These are phyloP conservation scores for Slavum lentiscoides DNA, from an alignment of 2,888 invertebrate genomes.

Conservation along the genomic window DNA sequence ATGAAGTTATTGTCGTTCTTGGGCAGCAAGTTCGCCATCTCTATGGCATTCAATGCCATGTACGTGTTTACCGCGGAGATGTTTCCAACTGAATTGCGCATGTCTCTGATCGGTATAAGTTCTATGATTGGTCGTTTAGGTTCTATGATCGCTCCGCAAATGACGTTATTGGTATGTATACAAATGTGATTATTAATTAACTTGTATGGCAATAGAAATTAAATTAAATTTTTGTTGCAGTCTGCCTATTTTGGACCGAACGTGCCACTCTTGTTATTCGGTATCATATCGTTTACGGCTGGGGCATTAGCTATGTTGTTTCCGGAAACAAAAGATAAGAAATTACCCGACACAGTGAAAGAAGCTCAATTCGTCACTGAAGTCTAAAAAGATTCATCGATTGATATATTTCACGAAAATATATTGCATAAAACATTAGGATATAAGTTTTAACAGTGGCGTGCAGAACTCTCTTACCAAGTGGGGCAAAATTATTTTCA, in stretches of 20 bases:
- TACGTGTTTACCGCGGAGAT: conserved; percentile 52
- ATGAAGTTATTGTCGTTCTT: conserved; percentile 59
- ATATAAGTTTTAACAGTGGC: too few species aligned
- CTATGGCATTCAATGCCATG: conserved; percentile 58
- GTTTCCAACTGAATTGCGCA: conserved; percentile 51
- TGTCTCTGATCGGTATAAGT: conserved; percentile 33
- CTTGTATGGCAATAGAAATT: neutral
- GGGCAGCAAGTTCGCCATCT: conserved; percentile 61
- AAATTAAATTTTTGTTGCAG: conserved; percentile 41
- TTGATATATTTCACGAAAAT: too few species aligned
- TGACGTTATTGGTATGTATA: conserved; percentile 39
- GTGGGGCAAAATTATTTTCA: too few species aligned
- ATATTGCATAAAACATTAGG: too few species aligned
- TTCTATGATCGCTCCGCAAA: conserved; percentile 50
- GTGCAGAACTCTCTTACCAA: too few species aligned
- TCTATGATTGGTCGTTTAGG: conserved; percentile 52
- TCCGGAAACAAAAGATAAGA: conserved; percentile 72
- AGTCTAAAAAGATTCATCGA: too few species aligned
- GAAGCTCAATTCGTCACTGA: too few species aligned
- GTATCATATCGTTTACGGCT: conserved; percentile 66
- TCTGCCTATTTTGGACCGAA: conserved; percentile 57
- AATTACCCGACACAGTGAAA: conserved; percentile 65
- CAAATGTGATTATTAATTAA: neutral
- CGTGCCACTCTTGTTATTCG: conserved; percentile 70
- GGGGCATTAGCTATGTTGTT: conserved; percentile 68